A percentile compares a stretch with the other conserved stretches of the same genome.
These are phyloP conservation scores for Acleris laterana DNA, from an alignment of 2,888 invertebrate genomes.

Conservation along the genomic window DNA sequence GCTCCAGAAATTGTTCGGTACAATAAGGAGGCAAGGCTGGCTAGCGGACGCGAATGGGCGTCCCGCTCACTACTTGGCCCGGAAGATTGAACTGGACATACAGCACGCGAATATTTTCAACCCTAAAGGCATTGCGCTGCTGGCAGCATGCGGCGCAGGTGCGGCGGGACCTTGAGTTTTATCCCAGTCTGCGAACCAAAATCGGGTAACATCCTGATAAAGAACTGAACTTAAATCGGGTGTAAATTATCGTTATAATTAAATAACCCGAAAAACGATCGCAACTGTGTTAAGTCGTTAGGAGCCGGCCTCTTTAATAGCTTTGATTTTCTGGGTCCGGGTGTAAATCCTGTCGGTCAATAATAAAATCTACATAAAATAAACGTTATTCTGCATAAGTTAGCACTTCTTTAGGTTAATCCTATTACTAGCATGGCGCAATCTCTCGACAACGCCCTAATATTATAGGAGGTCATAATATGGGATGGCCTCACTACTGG, in stretches of 20 bases:
- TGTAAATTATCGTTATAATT: slow-evolving; percentile 17
- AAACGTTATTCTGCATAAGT: neutral
- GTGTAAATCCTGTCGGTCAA: neutral
- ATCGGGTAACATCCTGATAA: neutral
- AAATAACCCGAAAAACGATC: slow-evolving; percentile 5
- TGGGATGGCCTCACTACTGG: too few relatives aligned
- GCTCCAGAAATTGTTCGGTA: neutral
- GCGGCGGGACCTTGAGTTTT: slow-evolving; percentile 34
- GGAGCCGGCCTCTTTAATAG: slow-evolving; percentile 4
- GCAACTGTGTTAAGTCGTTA: slow-evolving; percentile 2
- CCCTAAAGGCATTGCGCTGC: slow-evolving; percentile 25
- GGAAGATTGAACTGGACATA: neutral
- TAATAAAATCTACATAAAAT: neutral
- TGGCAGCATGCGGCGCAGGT: slow-evolving; percentile 40
- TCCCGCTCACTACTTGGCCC: neutral
- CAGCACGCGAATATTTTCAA: neutral
- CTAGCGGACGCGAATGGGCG: neutral
- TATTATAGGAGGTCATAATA: neutral
- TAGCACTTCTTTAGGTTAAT: slow-evolving; percentile 1
- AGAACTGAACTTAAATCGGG: slow-evolving; percentile 4
- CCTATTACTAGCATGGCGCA: neutral
- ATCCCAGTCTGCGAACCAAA: slow-evolving; percentile 1
- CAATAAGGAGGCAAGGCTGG: too few relatives aligned
- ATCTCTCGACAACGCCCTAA: neutral
- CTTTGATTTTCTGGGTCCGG: slow-evolving; percentile 7